Evolutionary conservation across 2,113 vertebrate species (phyloP), one percentile per base, ranked within the genome.

Genomic region (Petroica traversi): DNA sequence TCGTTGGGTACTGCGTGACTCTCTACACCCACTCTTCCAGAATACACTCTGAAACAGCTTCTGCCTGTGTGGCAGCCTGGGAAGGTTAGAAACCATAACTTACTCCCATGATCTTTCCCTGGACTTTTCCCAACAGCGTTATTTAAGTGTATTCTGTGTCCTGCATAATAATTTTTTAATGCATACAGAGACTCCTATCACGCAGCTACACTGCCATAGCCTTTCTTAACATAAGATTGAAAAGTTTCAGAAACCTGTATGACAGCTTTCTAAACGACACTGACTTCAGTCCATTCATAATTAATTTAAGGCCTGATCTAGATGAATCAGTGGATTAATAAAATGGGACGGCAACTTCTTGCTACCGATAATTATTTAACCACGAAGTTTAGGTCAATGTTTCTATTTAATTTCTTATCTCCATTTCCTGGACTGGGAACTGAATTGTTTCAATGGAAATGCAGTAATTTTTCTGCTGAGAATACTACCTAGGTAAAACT

Each of bases 371-470:
- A 87, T 41, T 87, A 64, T 55, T 94, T 78, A 96, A 86, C 51
- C 66, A 94, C 33, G 29, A 80, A 66, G 20, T 66, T 91, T n/a
- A 89, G 55, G 74, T 40, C 52, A 69, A 40, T 51, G 15, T 63
- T 68, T 61, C n/a, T 55, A 31, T 78, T 93, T 58, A 2, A 19
- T 68, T 87, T 68, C n/a, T 72, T 48, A 34, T 61, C 75, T 61
- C 22, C 52, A 63, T 52, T 84, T 90, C 29, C 57, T 68, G 51
- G 24, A 5, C 73, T 90, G 62, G 54, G 54, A 73, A 68, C 49
- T 82, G 52, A 92, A 88, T 36, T 41, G 49, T 83, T 97, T 62
- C 72, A 86, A 58, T 94, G 66, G 68, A 97, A 95, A 79, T 63
- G 18, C 43, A 63, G 36, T 69, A n/a, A 36, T 15, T 12, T 88